A percentile compares a stretch with the other conserved stretches of the same genome.
These are phyloP conservation scores for Nibea albiflora DNA, from an alignment of 2,113 vertebrate species.

Conservation along the genomic window DNA sequence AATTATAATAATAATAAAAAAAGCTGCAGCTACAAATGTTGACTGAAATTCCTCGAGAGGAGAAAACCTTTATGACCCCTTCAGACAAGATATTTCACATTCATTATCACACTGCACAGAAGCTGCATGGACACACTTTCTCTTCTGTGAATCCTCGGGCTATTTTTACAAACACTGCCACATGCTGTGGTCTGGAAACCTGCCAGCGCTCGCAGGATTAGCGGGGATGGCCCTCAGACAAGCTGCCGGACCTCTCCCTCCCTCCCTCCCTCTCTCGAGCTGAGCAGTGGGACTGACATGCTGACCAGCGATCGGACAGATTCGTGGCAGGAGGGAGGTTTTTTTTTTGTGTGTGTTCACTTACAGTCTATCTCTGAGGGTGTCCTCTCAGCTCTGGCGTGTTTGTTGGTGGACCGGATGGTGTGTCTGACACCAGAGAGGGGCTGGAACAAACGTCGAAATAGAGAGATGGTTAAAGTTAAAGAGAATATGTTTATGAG, in stretches of 20 bases:
- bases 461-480: not conserved
- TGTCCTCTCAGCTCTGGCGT: slow-evolving; percentile 90
- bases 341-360: slow-evolving; percentile 69
- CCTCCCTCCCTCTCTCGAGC: slow-evolving; percentile 19
- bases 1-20: not conserved
- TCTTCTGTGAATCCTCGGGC: slow-evolving; percentile 38
- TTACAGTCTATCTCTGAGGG: slow-evolving; percentile 97
- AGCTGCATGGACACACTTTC: slow-evolving; percentile 28
- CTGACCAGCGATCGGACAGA: slow-evolving; percentile 19
- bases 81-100: slow-evolving; percentile 45
- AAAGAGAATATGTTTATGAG: not conserved
- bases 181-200: slow-evolving; percentile 50
- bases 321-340: not conserved
- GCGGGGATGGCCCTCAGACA: slow-evolving; percentile 45
- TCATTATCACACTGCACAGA: slow-evolving; percentile 1
- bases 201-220: slow-evolving; percentile 62
- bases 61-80: slow-evolving; percentile 1
- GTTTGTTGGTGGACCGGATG: slow-evolving; percentile 94
- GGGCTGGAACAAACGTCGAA: slow-evolving; percentile 81
- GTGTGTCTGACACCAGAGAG: slow-evolving; percentile 91
- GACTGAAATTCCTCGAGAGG: not conserved
- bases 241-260: slow-evolving; percentile 12
- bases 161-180: slow-evolving; percentile 59
- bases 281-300: slow-evolving; percentile 24
- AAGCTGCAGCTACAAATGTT: not conserved